Base-by-base conservation (phyloP, 2,888 invertebrate genomes). In the Clostera curtula region DNA sequence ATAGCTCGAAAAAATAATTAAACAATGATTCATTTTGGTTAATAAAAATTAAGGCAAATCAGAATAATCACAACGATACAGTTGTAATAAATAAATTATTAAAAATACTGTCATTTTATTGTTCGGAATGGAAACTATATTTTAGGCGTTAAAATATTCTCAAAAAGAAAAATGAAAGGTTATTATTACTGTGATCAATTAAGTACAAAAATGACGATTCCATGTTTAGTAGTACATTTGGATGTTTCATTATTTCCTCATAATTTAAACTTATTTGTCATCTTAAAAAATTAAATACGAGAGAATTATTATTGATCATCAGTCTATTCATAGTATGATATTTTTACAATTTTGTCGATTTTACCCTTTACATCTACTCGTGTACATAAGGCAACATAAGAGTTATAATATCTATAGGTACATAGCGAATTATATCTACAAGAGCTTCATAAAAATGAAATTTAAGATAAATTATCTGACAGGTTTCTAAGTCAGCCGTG, bases 281-380 rank as follows among this genome's bases (percentile, higher is more conserved):
- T 67, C 73, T 73, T 80, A 79, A 69, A 80, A 82, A 80, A 79
- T 79, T 80, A 82, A 79, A 79, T 77, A 80, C 71, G 72, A 74
- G 73, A 72, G 73, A 69, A 74, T 76, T 73, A 75, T 80, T 74
- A 82, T 77, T 79, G 75, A 79, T 72, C 73, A 79, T 83, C 83
- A 83, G 83, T 83, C 83, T 83, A 80, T 83, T 79, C 76, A 76
- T 74, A 75, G 67, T 69, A 71, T 69, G 69, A 75, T 82, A 83
- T 77, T 74, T 77, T 77, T 75, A 74, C 73, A 75, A 77, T 82
- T 80, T 80, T 79, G 80, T 79, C 74, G 73, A 76, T 76, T 74
- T 71, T 66, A 74, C 71, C 71, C 64, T 68, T 59, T 59, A 68
- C 71, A 54, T 65, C 72, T 77, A 76, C 55, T 55, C 49, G 48